Evolutionary conservation across 1,140 invertebrate species (phyloP).

Genomic region (Vanessa tameamea): DNA sequence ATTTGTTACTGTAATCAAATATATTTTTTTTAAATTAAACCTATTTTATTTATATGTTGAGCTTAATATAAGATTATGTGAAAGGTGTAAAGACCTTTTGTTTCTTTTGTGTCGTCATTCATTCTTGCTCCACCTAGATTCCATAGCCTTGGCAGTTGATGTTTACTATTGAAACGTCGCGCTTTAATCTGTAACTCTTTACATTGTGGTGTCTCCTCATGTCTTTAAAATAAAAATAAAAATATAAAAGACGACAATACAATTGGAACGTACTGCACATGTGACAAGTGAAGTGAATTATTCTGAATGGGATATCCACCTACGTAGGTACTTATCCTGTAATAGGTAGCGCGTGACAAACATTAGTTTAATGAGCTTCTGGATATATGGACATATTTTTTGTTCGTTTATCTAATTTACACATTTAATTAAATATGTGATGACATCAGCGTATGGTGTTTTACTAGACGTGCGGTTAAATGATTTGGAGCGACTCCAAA

Average conservation of each 20-base stretch:
- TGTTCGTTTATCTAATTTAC: constrained; percentile 59
- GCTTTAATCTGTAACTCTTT: background rate
- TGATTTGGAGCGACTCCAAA: constrained; percentile 47
- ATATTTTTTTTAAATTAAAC: background rate
- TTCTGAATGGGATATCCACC: constrained; percentile 37
- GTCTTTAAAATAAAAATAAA: background rate
- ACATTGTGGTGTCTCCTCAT: background rate
- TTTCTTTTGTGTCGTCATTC: constrained; percentile 32
- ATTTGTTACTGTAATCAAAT: constrained; percentile 64
- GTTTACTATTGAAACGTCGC: constrained; percentile 29
- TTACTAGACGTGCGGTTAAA: constrained; percentile 48
- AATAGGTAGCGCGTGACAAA: constrained; percentile 60
- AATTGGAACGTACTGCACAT: background rate
- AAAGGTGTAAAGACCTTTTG: constrained; percentile 32
- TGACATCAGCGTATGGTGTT: constrained; percentile 62
- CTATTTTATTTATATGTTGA: background rate
- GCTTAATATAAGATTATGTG: constrained; percentile 24
- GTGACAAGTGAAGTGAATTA: constrained; percentile 14
- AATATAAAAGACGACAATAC: background rate
- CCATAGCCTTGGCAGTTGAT: constrained; percentile 32
- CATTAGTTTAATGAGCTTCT: constrained; percentile 38
- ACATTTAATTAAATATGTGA: constrained; percentile 53
- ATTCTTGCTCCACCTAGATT: constrained; percentile 24
- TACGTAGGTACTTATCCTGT: constrained; percentile 39
- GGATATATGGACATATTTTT: constrained; percentile 50